phyloP scores from a whole-genome alignment of 2,113 vertebrate genomes.

The Ageneiosus marmoratus region DNA sequence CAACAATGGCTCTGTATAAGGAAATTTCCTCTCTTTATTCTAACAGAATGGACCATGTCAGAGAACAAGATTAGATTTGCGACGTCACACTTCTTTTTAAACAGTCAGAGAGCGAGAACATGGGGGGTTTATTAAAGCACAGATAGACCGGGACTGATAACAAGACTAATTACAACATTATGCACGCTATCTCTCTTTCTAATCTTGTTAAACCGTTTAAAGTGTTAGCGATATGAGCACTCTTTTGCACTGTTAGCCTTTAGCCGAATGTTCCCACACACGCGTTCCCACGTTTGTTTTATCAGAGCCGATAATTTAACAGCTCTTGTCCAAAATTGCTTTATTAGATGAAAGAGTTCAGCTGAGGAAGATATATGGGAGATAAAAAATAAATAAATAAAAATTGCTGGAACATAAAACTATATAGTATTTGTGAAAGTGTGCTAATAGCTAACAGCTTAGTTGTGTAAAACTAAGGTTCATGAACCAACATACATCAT shows the following conservation, averaged over 20 bases:
- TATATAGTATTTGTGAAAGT: neutral
- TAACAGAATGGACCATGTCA: slow-evolving; percentile 9
- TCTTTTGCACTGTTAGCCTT: neutral
- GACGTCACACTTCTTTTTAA: neutral
- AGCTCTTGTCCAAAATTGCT: neutral
- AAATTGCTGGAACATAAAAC: neutral
- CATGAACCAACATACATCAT: neutral
- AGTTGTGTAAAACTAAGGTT: neutral
- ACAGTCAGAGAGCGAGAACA: neutral
- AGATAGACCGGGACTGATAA: slow-evolving; percentile 20
- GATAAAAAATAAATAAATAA: neutral
- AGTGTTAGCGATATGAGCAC: slow-evolving; percentile 14
- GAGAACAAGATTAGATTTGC: slow-evolving; percentile 17
- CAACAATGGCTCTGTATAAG: slow-evolving; percentile 4
- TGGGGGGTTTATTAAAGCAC: neutral
- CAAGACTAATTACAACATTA: slow-evolving; percentile 15
- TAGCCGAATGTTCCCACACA: neutral
- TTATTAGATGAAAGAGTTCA: neutral
- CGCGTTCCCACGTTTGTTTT: neutral
- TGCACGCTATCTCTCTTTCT: neutral
- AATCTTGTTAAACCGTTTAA: neutral
- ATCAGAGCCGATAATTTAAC: slow-evolving; percentile 6
- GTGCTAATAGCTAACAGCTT: neutral
- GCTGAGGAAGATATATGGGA: neutral
- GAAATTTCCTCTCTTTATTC: slow-evolving; percentile 35